Conservation (phyloP, 2,113 vertebrate genomes). For the Cyprinodon tularosa region DNA sequence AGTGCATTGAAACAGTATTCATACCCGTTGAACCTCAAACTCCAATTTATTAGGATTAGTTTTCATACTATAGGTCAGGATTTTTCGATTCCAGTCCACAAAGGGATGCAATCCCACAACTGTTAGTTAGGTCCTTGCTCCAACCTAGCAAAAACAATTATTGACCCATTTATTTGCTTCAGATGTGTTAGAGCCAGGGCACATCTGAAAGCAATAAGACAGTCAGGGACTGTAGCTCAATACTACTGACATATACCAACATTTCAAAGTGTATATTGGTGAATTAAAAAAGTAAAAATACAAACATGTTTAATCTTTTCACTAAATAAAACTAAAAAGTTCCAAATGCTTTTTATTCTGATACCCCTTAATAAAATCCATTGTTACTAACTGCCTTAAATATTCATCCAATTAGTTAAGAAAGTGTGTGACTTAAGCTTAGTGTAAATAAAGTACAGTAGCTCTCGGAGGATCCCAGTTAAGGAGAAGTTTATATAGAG, state of each 20-base stretch:
- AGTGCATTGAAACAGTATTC: slow-evolving; percentile 12
- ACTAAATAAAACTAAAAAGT: too few species aligned
- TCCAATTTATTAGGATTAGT: background rate
- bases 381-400: too few species aligned
- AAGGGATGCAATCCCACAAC: background rate
- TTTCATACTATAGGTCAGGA: background rate
- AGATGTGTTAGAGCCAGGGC: background rate
- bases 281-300: background rate
- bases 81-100: background rate
- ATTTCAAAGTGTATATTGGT: background rate
- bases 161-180: background rate
- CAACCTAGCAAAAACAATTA: background rate
- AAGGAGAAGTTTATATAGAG: too few species aligned
- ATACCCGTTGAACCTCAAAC: background rate
- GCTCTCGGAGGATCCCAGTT: too few species aligned
- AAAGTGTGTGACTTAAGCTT: too few species aligned
- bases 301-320: too few species aligned
- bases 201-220: background rate
- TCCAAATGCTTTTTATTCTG: too few species aligned
- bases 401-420: too few species aligned
- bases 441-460: too few species aligned
- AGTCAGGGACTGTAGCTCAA: background rate
- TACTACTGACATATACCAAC: background rate
- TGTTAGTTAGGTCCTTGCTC: background rate
- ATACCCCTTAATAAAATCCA: too few species aligned